These are phyloP conservation scores for Cylloceria caligata DNA, from an alignment of 2,888 invertebrate genomes.

Conservation along the genomic window DNA sequence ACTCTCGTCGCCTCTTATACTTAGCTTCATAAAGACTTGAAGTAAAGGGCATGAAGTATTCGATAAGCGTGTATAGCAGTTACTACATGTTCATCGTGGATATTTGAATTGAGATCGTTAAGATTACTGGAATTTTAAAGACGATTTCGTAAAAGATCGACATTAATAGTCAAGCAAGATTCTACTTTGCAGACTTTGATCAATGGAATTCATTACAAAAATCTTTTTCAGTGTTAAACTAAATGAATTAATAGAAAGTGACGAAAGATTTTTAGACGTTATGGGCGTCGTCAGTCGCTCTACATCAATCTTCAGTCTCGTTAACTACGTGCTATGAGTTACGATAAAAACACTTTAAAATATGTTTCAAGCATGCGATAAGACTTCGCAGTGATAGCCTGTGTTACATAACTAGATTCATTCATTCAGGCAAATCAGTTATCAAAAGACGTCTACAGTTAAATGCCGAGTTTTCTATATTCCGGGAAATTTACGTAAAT, in stretches of 20 bases:
- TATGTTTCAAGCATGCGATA: not conserved
- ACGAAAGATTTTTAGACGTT: not conserved
- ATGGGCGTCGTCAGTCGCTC: not conserved
- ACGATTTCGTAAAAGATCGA: no score
- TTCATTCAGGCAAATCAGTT: constrained; percentile 5
- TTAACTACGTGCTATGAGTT: not conserved
- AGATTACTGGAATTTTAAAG: no score
- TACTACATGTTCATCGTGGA: no score
- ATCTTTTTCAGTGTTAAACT: not conserved
- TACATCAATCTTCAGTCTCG: not conserved
- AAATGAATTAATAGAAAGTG: not conserved
- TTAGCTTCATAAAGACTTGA: no score
- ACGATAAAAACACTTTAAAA: constrained; percentile 4
- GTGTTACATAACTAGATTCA: not conserved
- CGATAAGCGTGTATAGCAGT: no score
- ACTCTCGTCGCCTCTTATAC: no score
- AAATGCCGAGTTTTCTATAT: not conserved
- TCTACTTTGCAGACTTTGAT: no score
- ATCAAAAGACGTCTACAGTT: not conserved
- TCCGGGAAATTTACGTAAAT: not conserved
- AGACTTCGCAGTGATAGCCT: not conserved
- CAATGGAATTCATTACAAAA: no score
- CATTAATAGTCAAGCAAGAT: no score
- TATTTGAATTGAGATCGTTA: no score
- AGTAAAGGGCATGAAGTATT: no score